phyloP scores from a whole-genome alignment of 2,797 vertebrate genomes.

The Crocodylus rhombifer region DNA sequence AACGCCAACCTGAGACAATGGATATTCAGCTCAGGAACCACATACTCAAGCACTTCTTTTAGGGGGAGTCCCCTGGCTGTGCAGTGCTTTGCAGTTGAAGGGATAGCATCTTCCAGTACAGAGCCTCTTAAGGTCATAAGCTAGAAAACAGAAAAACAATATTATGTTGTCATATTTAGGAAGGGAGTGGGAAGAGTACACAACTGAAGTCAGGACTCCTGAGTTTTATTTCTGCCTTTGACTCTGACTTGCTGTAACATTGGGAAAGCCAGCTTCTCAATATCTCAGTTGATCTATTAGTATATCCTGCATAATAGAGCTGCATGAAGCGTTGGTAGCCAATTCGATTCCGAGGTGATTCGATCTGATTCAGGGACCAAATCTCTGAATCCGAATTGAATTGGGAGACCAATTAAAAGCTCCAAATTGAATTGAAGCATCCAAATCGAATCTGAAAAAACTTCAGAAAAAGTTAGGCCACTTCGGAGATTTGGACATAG shows the following conservation, averaged over 20 bases:
- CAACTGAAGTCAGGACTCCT: neutral
- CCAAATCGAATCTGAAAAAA: too few species aligned
- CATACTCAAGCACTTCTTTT: slow-evolving; percentile 94
- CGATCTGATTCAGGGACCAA: too few species aligned
- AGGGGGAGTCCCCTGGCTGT: slow-evolving; percentile 91
- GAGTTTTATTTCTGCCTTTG: neutral
- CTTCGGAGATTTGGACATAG: too few species aligned
- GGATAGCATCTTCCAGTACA: slow-evolving; percentile 92
- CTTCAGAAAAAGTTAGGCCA: too few species aligned
- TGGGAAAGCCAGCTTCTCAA: neutral
- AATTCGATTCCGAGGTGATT: too few species aligned
- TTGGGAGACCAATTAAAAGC: too few species aligned
- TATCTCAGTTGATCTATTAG: neutral
- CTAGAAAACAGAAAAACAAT: slow-evolving; percentile 75
- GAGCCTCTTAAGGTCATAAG: slow-evolving; percentile 94
- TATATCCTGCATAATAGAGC: neutral
- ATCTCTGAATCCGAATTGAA: too few species aligned
- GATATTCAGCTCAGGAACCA: slow-evolving; percentile 93
- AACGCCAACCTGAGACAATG: slow-evolving; percentile 94
- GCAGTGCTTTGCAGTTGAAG: slow-evolving; percentile 94
- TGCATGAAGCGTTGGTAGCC: too few species aligned
- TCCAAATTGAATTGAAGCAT: too few species aligned
- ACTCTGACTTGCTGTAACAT: neutral
- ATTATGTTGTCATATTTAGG: neutral
- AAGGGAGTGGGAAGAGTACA: neutral